Evolutionary conservation across 2,113 vertebrate species (phyloP).

Genomic region (Campylomormyrus tamandua): DNA sequence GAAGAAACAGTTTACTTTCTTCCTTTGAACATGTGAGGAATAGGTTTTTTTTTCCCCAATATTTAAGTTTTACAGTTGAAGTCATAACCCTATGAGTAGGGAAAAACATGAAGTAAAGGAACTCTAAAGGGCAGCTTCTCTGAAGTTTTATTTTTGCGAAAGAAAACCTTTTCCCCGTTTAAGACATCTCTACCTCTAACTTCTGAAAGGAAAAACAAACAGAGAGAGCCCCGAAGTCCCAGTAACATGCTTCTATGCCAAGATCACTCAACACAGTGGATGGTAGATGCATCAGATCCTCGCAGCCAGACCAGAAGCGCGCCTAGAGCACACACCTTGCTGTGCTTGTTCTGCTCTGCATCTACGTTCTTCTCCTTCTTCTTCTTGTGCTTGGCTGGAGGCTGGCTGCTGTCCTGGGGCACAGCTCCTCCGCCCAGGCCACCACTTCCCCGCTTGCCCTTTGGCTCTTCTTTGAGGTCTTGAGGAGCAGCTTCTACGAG

Average conservation of each 20-base stretch:
- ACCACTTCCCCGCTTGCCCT: slow-evolving; percentile 46
- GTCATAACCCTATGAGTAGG: neutral
- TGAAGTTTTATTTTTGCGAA: neutral
- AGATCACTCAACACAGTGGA: neutral
- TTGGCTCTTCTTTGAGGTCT: slow-evolving; percentile 37
- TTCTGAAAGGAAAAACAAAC: neutral
- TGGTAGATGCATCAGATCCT: neutral
- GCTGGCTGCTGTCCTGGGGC: slow-evolving; percentile 40
- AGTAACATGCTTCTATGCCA: neutral
- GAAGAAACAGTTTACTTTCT: neutral
- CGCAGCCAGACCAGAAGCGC: neutral
- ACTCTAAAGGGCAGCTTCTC: neutral
- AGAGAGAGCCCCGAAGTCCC: neutral
- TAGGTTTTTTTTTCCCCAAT: neutral
- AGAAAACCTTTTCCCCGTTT: neutral
- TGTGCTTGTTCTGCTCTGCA: slow-evolving; percentile 32
- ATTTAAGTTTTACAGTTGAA: neutral
- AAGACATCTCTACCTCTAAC: neutral
- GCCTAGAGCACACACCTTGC: slow-evolving; percentile 50
- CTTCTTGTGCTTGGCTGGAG: slow-evolving; percentile 64
- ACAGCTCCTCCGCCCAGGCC: slow-evolving; percentile 35
- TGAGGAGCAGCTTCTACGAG: neutral
- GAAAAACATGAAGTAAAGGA: neutral
- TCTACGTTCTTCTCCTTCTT: slow-evolving; percentile 48
- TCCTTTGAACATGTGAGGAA: neutral